Conservation (phyloP, 1,140 invertebrate species). For the Conopomorpha cramerella region DNA sequence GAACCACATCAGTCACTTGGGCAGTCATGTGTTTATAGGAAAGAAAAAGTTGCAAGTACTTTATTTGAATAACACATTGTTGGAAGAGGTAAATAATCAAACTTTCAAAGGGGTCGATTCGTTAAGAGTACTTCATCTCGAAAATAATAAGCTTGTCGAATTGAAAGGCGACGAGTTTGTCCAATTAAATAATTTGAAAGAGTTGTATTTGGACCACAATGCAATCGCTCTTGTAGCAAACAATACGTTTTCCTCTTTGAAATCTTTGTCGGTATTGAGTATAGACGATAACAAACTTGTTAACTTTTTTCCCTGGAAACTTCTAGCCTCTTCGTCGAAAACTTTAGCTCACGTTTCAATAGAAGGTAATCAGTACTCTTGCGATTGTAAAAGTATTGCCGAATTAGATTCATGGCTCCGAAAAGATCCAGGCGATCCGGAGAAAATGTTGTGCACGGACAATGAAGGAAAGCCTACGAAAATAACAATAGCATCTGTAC, state of each 20-base stretch:
- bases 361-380: constrained; percentile 74
- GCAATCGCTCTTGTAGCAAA: constrained; percentile 73
- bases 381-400: constrained; percentile 70
- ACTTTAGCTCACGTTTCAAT: constrained; percentile 65
- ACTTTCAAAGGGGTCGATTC: constrained; percentile 82
- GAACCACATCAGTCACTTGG: constrained; percentile 78
- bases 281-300: constrained; percentile 80
- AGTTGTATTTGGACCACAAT: constrained; percentile 85
- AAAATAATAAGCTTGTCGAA: constrained; percentile 77
- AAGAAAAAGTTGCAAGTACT: constrained; percentile 83
- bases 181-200: constrained; percentile 73
- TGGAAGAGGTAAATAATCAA: constrained; percentile 78
- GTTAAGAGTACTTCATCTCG: constrained; percentile 78
- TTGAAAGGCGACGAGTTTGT: constrained; percentile 78
- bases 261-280: constrained; percentile 75
- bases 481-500: constrained; percentile 64
- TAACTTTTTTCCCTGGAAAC: constrained; percentile 76
- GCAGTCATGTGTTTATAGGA: constrained; percentile 85
- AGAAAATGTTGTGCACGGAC: constrained; percentile 64
- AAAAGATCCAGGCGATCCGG: constrained; percentile 64
- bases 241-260: constrained; percentile 74
- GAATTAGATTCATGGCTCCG: constrained; percentile 69
- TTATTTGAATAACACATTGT: constrained; percentile 81
- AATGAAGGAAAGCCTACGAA: constrained; percentile 50
- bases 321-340: constrained; percentile 61